Evolutionary conservation across 1,140 invertebrate species (phyloP).

Genomic region (Oncopodura yosiiana): DNA sequence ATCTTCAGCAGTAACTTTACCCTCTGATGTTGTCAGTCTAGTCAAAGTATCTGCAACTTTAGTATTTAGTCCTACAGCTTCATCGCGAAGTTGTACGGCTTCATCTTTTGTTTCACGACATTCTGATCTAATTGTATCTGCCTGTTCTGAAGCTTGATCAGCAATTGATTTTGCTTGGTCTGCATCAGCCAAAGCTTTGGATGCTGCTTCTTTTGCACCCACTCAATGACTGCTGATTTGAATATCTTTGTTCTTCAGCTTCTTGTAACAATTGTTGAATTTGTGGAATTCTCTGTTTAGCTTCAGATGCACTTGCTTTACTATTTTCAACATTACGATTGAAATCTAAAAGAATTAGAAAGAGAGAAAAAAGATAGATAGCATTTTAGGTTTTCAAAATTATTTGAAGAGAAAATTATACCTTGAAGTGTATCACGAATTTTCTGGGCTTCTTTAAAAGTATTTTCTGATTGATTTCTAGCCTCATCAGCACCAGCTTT

Average conservation of each 20-base stretch:
- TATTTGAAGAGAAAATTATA: conserved; percentile 45
- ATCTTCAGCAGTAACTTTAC: conserved; percentile 61
- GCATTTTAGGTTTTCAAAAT: not conserved
- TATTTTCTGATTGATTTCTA: conserved; percentile 69
- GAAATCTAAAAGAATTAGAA: conserved; percentile 55
- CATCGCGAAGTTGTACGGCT: conserved; percentile 60
- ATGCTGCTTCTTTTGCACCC: conserved; percentile 66
- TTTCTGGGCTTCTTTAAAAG: conserved; percentile 71
- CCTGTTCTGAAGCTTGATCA: conserved; percentile 61
- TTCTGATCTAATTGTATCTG: conserved; percentile 62
- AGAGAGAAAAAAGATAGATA: conserved; percentile 1
- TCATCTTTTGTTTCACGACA: conserved; percentile 64
- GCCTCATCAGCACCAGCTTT: conserved; percentile 66
- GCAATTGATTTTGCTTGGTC: conserved; percentile 63
- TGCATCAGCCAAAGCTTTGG: conserved; percentile 62
- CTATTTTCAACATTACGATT: conserved; percentile 76
- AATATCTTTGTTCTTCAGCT: conserved; percentile 50
- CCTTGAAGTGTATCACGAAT: conserved; percentile 73
- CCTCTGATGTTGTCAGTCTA: conserved; percentile 58
- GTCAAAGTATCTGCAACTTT: conserved; percentile 60
- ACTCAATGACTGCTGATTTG: conserved; percentile 50
- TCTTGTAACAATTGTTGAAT: conserved; percentile 54
- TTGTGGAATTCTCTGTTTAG: conserved; percentile 51
- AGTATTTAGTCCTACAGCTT: conserved; percentile 60
- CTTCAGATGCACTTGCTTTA: conserved; percentile 56